These are phyloP conservation scores for Phallusia fumigata DNA, from an alignment of 23 tunicate species.

Conservation along the genomic window DNA sequence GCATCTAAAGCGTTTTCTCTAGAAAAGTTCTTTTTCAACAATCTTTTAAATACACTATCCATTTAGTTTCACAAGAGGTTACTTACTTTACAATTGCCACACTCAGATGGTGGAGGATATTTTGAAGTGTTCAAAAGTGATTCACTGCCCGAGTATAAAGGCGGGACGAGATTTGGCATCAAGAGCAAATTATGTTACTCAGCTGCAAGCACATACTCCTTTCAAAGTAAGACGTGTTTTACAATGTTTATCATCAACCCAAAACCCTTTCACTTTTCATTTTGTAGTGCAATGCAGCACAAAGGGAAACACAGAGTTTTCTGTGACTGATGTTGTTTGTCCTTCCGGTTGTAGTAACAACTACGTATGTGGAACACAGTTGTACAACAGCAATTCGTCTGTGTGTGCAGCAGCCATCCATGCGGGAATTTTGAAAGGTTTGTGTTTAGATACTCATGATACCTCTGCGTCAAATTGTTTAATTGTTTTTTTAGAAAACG, in stretches of 20 bases:
- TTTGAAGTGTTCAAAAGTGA: not conserved
- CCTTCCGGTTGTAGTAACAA: not conserved
- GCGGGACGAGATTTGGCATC: not conserved
- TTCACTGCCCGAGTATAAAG: not conserved
- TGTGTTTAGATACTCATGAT: not conserved
- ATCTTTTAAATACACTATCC: too few relatives aligned
- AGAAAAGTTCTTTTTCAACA: too few relatives aligned
- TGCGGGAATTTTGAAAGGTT: not conserved
- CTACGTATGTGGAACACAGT: not conserved
- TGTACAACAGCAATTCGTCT: conserved; percentile 8
- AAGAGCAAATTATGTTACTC: not conserved
- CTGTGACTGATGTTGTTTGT: not conserved
- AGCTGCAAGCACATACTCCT: not conserved
- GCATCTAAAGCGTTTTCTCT: too few relatives aligned
- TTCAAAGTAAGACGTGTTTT: not conserved
- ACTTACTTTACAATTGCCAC: too few relatives aligned
- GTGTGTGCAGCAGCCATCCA: not conserved
- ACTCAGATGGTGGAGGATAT: not conserved
- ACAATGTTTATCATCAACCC: not conserved
- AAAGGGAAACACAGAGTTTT: not conserved
- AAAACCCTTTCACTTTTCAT: not conserved
- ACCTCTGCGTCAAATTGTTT: too few relatives aligned
- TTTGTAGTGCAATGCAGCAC: not conserved
- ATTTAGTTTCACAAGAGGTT: too few relatives aligned
- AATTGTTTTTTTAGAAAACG: too few relatives aligned